A percentile compares a stretch with the other conserved stretches of the same genome.
These are phyloP conservation scores for Pseudoips prasinana DNA, from an alignment of 2,888 invertebrate species.

Conservation along the genomic window DNA sequence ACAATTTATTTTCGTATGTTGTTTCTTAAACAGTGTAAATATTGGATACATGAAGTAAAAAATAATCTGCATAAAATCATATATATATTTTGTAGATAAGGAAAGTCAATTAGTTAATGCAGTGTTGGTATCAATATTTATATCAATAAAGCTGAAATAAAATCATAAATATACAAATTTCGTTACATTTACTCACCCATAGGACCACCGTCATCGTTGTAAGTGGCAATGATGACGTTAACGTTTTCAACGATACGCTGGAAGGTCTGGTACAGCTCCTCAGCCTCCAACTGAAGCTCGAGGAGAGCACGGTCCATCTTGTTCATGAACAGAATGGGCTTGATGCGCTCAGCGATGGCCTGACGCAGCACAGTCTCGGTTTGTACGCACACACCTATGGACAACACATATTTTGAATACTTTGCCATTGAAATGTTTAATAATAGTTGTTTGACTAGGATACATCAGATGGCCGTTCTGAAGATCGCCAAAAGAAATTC, in stretches of 20 bases:
- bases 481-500: conserved; percentile 16
- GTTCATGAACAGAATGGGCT: conserved; percentile 99
- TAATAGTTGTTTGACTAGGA: no score
- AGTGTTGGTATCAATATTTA: no score
- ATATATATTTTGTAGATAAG: no score
- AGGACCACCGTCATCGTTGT: conserved; percentile 97
- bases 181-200: conserved; percentile 87
- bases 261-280: conserved; percentile 99
- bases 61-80: no score
- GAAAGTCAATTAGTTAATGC: no score
- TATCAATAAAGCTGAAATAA: no score
- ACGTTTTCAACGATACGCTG: conserved; percentile 99
- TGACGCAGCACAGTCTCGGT: conserved; percentile 99
- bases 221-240: conserved; percentile 99
- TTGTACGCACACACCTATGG: conserved; percentile 97
- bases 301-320: conserved; percentile 99
- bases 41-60: no score
- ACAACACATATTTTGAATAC: not conserved
- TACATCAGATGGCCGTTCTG: conserved; percentile 12
- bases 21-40: no score
- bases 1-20: no score
- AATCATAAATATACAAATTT: no score
- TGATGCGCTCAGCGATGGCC: conserved; percentile 99
- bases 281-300: conserved; percentile 97
- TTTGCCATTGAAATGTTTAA: no score